A percentile compares a stretch with the other conserved stretches of the same genome.
phyloP scores from a whole-genome alignment of 2,113 vertebrate genomes.

The Callipepla squamata region DNA sequence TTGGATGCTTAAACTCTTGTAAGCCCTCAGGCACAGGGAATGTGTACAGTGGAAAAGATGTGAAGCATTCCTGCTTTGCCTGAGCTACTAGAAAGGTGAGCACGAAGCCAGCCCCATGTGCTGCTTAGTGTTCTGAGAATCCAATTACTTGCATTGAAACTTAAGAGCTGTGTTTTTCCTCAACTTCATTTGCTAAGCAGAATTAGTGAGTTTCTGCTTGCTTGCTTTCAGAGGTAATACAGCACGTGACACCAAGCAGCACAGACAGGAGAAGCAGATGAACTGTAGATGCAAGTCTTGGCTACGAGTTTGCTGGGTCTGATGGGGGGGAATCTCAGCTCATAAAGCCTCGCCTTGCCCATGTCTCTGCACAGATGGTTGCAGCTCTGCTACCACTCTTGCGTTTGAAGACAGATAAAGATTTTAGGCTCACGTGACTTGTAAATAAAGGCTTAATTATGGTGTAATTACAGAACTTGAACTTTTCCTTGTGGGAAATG shows the following conservation, averaged over 20 bases:
- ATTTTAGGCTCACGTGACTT: constrained; percentile 1
- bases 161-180: background rate
- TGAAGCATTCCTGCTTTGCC: background rate
- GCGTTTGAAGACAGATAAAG: background rate
- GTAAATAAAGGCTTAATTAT: constrained; percentile 35
- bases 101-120: background rate
- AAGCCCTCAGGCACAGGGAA: background rate
- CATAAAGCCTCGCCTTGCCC: background rate
- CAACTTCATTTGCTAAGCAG: background rate
- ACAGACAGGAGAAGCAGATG: background rate
- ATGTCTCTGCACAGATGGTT: background rate
- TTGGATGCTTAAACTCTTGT: background rate
- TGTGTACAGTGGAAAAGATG: background rate
- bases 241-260: background rate
- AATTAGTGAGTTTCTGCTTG: background rate
- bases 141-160: background rate
- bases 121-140: background rate
- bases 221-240: background rate
- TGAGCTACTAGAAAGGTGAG: background rate
- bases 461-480: constrained; percentile 51
- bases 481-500: constrained; percentile 53
- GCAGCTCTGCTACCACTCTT: background rate
- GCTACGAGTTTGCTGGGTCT: background rate
- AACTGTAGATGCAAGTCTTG: background rate
- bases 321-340: background rate